phyloP scores from a whole-genome alignment of 2,113 vertebrate species.

The Lynx canadensis region DNA sequence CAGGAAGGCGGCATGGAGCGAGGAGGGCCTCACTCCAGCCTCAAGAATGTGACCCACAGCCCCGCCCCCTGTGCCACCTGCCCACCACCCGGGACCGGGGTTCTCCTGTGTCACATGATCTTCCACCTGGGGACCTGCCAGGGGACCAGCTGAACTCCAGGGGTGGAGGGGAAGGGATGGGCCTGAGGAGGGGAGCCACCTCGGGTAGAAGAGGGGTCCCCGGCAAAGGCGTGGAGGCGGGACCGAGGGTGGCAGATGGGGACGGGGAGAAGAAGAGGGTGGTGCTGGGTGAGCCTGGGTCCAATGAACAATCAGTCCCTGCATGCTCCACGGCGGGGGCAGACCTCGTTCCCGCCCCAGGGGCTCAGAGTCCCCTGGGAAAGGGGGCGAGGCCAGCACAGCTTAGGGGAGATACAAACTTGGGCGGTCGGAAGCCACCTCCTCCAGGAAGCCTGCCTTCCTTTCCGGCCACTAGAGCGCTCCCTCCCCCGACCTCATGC shows the following conservation, averaged over 20 bases:
- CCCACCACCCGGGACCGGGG: no score
- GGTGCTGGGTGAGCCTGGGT: background rate
- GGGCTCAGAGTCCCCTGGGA: background rate
- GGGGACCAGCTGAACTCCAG: background rate
- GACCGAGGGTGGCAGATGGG: background rate
- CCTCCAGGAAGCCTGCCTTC: background rate
- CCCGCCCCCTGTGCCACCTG: background rate
- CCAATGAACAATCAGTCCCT: rapidly evolving
- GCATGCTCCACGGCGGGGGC: rapidly evolving
- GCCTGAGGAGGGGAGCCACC: rapidly evolving
- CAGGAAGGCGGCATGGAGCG: background rate
- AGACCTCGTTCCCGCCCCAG: background rate
- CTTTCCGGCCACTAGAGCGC: rapidly evolving
- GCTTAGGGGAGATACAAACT: background rate
- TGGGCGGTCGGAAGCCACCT: background rate
- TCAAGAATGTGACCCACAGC: rapidly evolving
- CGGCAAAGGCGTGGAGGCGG: background rate
- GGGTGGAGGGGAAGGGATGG: rapidly evolving
- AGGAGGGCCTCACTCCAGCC: background rate
- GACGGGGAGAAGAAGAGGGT: rapidly evolving
- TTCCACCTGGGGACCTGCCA: no score
- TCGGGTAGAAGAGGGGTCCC: rapidly evolving
- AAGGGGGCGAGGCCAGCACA: no score
- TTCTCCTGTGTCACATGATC: background rate
- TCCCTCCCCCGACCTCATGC: background rate